A percentile compares a stretch with the other conserved stretches of the same genome.
These are phyloP conservation scores for Drosophila mimetica DNA, from an alignment of 2,888 invertebrate species.

Conservation along the genomic window DNA sequence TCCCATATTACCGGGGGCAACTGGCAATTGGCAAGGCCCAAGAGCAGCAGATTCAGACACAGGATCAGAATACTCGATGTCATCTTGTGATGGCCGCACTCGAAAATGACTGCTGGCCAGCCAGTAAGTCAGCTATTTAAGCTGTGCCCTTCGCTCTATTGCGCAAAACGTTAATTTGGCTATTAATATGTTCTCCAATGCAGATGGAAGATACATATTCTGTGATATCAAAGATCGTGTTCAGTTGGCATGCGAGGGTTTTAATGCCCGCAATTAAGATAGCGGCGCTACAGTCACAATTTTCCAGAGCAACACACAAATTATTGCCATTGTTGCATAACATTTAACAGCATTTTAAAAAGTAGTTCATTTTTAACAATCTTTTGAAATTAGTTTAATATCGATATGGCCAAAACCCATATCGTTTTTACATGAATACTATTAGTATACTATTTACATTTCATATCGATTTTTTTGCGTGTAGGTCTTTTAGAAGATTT, in stretches of 20 bases:
- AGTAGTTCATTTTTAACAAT: no score
- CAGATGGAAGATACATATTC: neutral
- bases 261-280: neutral
- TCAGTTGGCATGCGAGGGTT: neutral
- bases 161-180: neutral
- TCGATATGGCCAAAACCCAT: no score
- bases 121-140: neutral
- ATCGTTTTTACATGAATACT: no score
- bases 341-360: no score
- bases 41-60: neutral
- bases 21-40: neutral
- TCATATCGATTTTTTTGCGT: no score
- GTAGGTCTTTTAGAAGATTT: no score
- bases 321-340: neutral
- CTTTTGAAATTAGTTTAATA: no score
- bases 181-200: neutral
- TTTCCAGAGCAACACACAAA: neutral
- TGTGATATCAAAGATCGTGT: neutral
- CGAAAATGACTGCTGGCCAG: neutral
- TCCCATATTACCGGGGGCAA: conserved; percentile 28
- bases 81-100: neutral
- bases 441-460: no score
- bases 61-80: conserved; percentile 1
- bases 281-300: no score
- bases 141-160: neutral